phyloP scores from a whole-genome alignment of 2,888 invertebrate species.

The Caenorhabditis zanzibari region DNA sequence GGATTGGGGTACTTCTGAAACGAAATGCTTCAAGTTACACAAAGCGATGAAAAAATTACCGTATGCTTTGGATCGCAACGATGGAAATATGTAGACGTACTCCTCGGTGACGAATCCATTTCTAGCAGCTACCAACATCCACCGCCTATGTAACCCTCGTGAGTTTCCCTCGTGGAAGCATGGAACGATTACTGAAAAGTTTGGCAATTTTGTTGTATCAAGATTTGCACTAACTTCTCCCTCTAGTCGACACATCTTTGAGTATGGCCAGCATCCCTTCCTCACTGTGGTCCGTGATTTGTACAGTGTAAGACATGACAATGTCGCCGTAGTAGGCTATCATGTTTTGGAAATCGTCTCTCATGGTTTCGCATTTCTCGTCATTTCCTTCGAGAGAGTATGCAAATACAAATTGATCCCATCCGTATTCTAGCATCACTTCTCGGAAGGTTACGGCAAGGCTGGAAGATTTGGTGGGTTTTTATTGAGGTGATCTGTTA shows the following conservation, averaged over 20 bases:
- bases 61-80: constrained; percentile 58
- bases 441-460: constrained; percentile 67
- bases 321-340: constrained; percentile 47
- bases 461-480: constrained; percentile 45
- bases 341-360: constrained; percentile 69
- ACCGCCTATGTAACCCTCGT: constrained; percentile 44
- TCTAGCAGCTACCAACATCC: constrained; percentile 42
- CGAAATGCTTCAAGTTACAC: neutral
- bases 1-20: constrained; percentile 12
- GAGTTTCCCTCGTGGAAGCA: constrained; percentile 65
- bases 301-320: constrained; percentile 36
- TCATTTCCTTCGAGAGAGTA: constrained; percentile 68
- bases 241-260: constrained; percentile 31
- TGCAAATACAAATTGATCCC: constrained; percentile 72
- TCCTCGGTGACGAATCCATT: constrained; percentile 71
- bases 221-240: constrained; percentile 42
- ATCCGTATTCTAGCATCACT: constrained; percentile 67
- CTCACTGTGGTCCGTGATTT: constrained; percentile 44
- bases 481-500: too few species aligned
- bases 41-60: constrained; percentile 35
- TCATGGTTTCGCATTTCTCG: constrained; percentile 67
- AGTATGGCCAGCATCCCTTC: constrained; percentile 18
- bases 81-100: constrained; percentile 73
- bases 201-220: too few species aligned
- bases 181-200: constrained; percentile 63